Evolutionary conservation across 2,888 invertebrate genomes (phyloP), one percentile per base, ranked within the genome.

Genomic region (Nasonia oneida): DNA sequence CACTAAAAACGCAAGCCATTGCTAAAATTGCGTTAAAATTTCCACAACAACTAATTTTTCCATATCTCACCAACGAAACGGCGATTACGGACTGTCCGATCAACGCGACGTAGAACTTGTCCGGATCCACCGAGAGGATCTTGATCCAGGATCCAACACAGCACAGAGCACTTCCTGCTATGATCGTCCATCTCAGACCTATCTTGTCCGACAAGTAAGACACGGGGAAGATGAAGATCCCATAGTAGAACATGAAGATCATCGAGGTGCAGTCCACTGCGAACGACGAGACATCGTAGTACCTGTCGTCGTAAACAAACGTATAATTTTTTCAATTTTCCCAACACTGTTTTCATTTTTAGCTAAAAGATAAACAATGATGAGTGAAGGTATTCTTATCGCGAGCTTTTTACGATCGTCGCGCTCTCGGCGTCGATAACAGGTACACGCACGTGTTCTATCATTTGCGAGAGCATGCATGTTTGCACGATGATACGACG

Each of bases 181-280:
- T 91, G 3, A 94, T 93, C 0, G 94, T 94, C 87, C 93, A 92
- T 83, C 95, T 92, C 76, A 96, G 92, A 39, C 95, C 96, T 92
- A 95, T 94, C 42, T 88, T 91, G 86, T 93, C 92, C 86, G 91
- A 89, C 47, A 92, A 76, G 86, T 92, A 92, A 1, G 93, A 91
- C 0, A 95, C 95, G 2, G 96, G 96, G 87, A 96, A 94, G 85
- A 96, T 95, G 86, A 96, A 94, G 0, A 96, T 94, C 84, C 96
- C 94, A 93, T 96, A 96, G 73, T 94, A 94, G 50, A 95, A 92
- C 96, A 96, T 96, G 92, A 95, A 96, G 83, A 95, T 93, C 94
- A 96, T 95, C n/a, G 96, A 95, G 0, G 96, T 95, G 95, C 95
- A 95, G 90, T 96, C 95, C 53, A 96, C 95, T 61, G 94, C 93